Conservation (phyloP, 2,797 vertebrate genomes). For the Acomys russatus region DNA sequence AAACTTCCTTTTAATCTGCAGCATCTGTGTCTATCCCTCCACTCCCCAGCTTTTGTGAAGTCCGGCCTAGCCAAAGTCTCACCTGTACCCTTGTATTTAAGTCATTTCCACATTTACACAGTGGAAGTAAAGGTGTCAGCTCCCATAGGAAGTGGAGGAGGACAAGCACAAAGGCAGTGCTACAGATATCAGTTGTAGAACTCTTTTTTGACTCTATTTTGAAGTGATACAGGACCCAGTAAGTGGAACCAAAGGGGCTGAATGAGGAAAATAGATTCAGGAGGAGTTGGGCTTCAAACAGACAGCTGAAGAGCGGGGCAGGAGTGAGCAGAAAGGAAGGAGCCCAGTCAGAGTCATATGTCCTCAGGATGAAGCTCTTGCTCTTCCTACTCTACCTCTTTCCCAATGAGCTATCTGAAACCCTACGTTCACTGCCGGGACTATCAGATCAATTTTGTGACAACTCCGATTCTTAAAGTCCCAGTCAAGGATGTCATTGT, state of each 20-base stretch:
- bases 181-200: background rate
- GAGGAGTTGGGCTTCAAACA: background rate
- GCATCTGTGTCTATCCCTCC: background rate
- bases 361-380: too few species aligned
- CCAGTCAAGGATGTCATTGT: background rate
- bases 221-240: background rate
- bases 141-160: background rate
- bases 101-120: background rate
- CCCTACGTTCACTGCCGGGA: background rate
- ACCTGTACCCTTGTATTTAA: background rate
- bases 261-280: background rate
- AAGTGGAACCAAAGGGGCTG: background rate
- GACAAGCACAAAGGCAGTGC: background rate
- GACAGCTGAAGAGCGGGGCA: background rate
- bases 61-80: background rate
- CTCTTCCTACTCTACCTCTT: background rate
- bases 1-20: background rate
- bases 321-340: background rate
- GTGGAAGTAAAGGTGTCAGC: background rate
- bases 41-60: background rate
- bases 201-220: background rate
- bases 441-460: background rate
- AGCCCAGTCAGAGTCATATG: background rate
- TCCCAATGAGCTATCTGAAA: background rate
- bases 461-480: background rate